Percentiles rank a stretch among this genome's conserved stretches.
These are phyloP conservation scores for Seriola dumerili DNA, from an alignment of 2,113 vertebrate species.

Conservation along the genomic window DNA sequence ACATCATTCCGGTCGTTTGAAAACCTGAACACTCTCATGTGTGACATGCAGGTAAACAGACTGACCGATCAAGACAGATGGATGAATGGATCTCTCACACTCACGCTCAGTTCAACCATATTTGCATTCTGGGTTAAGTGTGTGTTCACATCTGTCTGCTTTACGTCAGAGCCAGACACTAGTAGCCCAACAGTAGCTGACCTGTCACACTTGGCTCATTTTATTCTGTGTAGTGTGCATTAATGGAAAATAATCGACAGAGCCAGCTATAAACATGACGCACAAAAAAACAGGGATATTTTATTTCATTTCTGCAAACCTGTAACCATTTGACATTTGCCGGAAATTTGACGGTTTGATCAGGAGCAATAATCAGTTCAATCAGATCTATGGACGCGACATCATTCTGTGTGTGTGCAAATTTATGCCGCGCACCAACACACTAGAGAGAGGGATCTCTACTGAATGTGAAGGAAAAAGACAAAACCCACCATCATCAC, in stretches of 20 bases:
- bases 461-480: neutral
- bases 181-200: neutral
- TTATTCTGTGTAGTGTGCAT: neutral
- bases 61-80: neutral
- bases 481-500: neutral
- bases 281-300: neutral
- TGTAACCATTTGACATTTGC: neutral
- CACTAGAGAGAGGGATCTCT: neutral
- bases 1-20: neutral
- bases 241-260: neutral
- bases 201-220: neutral
- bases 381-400: conserved; percentile 27
- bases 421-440: conserved; percentile 5
- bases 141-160: neutral
- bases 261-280: neutral
- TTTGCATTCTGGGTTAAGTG: neutral
- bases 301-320: conserved; percentile 1
- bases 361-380: conserved; percentile 25
- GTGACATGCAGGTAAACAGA: neutral
- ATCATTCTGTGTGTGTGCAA: conserved; percentile 20
- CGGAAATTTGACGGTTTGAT: neutral
- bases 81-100: neutral
- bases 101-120: neutral
- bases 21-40: neutral
- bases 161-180: neutral